Base-by-base conservation (phyloP, 2,113 vertebrate genomes). In the Ascaphus truei region DNA sequence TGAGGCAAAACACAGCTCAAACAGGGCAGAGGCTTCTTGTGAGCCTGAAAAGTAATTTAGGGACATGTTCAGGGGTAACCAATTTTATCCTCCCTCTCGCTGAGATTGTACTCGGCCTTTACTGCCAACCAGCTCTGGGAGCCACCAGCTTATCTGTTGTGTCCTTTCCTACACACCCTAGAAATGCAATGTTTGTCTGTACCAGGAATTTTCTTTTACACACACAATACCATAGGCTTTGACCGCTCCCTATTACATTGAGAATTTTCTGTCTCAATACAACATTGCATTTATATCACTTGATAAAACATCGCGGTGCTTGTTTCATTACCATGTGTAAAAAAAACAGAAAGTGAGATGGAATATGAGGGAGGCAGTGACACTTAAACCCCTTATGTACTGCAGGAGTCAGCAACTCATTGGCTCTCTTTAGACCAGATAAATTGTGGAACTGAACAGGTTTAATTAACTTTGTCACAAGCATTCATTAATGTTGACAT, bases 1-100 rank as follows among this genome's bases (percentile, higher is more conserved):
- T 4, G 11, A 30, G n/a, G 16, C 18, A 39, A 16, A 29, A 12
- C 29, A 26, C 43, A 23, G 34, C 31, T 68, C n/a, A 39, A 30
- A 22, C 55, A 51, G 8, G 25, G 30, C 53, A 48, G 25, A 13
- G n/a, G 15, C 53, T 68, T 59, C 29, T 50, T 51, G 37, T 45
- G 31, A 39, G 36, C 23, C 22, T 26, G 26, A 51, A 58, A 68
- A n/a, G 55, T 60, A 50, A 60, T 52, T 68, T 51, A 34, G 50
- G 31, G n/a, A n/a, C n/a, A n/a, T n/a, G n/a, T n/a, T n/a, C n/a
- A n/a, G n/a, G n/a, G n/a, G n/a, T n/a, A n/a, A n/a, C n/a, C 56
- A 13, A 29, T 51, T 69, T 60, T 43, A 60, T 69, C 45, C 60
- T 56, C 66, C 30, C 66, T 56, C 31, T 60, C 66, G 51, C 65